These are phyloP conservation scores for Corticium candelabrum DNA, from an alignment of 37 sponge, comb jelly and placozoan species.

Conservation along the genomic window DNA sequence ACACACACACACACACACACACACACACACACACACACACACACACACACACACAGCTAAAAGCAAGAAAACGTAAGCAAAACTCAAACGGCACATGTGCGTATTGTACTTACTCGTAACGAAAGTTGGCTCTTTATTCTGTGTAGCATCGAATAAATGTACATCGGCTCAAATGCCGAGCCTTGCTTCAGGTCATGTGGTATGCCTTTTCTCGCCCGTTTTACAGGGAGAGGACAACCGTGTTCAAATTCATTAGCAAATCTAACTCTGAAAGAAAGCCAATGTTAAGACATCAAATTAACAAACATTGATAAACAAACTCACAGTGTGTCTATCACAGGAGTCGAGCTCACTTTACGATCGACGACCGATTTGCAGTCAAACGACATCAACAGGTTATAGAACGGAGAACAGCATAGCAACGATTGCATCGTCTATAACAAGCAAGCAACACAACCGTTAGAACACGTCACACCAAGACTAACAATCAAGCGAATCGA, in stretches of 20 bases:
- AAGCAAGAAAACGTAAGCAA: too few species aligned
- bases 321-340: constrained; percentile 57
- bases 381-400: constrained; percentile 30
- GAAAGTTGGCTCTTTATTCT: constrained; percentile 49
- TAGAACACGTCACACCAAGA: not conserved
- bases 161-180: constrained; percentile 52
- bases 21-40: too few species aligned
- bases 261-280: constrained; percentile 20
- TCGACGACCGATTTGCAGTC: constrained; percentile 17
- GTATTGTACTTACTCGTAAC: constrained; percentile 21
- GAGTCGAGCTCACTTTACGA: constrained; percentile 27
- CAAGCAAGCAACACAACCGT: not conserved
- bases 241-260: constrained; percentile 44
- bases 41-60: too few species aligned
- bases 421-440: constrained; percentile 64
- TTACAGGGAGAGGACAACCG: not conserved
- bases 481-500: too few species aligned
- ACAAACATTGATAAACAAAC: too few species aligned
- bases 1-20: too few species aligned
- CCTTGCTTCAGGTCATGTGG: constrained; percentile 35
- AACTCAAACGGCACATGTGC: too few species aligned
- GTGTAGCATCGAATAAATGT: constrained; percentile 54
- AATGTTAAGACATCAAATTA: not conserved
- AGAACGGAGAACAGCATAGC: constrained; percentile 47
- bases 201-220: constrained; percentile 7